A percentile compares a stretch with the other conserved stretches of the same genome.
phyloP scores from a whole-genome alignment of 2,888 invertebrate genomes.

The Camponotus fellah region DNA sequence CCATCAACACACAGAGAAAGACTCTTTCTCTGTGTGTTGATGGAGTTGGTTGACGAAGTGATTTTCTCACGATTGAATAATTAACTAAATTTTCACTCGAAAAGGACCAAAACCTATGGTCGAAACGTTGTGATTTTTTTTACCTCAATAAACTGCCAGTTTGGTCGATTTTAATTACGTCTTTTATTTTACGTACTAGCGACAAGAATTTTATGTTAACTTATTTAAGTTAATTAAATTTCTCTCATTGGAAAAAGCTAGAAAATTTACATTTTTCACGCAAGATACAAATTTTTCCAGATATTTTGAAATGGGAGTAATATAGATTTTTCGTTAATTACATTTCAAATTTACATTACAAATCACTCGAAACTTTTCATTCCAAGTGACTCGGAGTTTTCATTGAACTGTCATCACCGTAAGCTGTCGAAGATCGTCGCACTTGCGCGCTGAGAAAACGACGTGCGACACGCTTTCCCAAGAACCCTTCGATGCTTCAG shows the following conservation, averaged over 20 bases:
- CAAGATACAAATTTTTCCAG: background rate
- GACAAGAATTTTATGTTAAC: too few species aligned
- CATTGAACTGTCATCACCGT: background rate
- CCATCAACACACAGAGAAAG: too few species aligned
- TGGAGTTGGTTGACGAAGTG: too few species aligned
- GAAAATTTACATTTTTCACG: background rate
- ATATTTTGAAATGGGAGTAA: background rate
- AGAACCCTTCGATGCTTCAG: constrained; percentile 20
- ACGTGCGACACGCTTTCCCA: constrained; percentile 31
- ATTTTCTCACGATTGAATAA: too few species aligned
- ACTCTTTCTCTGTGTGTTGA: too few species aligned
- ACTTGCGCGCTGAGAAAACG: constrained; percentile 46
- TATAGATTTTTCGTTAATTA: background rate
- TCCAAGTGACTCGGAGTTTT: constrained; percentile 6
- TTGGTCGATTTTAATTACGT: too few species aligned
- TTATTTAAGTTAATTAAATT: background rate
- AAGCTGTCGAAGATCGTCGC: constrained; percentile 38
- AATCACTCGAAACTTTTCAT: constrained; percentile 8
- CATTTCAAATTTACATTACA: background rate
- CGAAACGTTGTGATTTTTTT: too few species aligned
- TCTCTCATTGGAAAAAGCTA: background rate
- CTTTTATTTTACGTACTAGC: too few species aligned
- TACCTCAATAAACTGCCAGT: too few species aligned
- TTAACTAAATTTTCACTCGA: too few species aligned
- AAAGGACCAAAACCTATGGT: too few species aligned